Percentiles rank a stretch among this genome's conserved stretches.
These are phyloP conservation scores for Hedya salicella DNA, from an alignment of 2,888 invertebrate species.

Conservation along the genomic window DNA sequence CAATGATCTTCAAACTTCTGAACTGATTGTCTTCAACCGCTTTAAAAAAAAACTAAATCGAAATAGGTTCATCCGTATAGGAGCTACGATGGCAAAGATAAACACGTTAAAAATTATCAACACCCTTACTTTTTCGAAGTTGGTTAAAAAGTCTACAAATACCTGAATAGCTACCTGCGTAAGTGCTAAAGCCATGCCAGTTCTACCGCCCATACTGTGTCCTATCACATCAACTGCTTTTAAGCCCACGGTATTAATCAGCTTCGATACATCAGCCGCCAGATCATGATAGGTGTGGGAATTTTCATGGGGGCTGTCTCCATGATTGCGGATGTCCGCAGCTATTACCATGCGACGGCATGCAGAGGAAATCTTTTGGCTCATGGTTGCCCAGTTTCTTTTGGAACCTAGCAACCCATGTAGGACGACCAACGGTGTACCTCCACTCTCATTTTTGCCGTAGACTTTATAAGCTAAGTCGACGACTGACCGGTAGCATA, in stretches of 20 bases:
- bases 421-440: conserved; percentile 88
- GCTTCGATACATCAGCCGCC: conserved; percentile 87
- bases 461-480: conserved; percentile 56
- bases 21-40: too few species aligned
- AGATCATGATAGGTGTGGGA: conserved; percentile 89
- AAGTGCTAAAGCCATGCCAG: conserved; percentile 92
- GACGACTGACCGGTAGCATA: conserved; percentile 49
- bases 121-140: too few species aligned
- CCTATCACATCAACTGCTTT: conserved; percentile 88
- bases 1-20: too few species aligned
- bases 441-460: conserved; percentile 50
- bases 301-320: conserved; percentile 91
- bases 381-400: conserved; percentile 93
- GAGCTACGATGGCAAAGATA: too few species aligned
- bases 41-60: too few species aligned
- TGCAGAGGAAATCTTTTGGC: conserved; percentile 86
- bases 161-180: conserved; percentile 58
- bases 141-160: background rate
- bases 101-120: too few species aligned
- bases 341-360: conserved; percentile 88
- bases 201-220: conserved; percentile 97
- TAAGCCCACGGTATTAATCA: conserved; percentile 85
- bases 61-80: too few species aligned
- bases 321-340: conserved; percentile 96
- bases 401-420: conserved; percentile 96